These are phyloP conservation scores for Drosophila koepferae DNA, from an alignment of 2,888 invertebrate species.

Conservation along the genomic window DNA sequence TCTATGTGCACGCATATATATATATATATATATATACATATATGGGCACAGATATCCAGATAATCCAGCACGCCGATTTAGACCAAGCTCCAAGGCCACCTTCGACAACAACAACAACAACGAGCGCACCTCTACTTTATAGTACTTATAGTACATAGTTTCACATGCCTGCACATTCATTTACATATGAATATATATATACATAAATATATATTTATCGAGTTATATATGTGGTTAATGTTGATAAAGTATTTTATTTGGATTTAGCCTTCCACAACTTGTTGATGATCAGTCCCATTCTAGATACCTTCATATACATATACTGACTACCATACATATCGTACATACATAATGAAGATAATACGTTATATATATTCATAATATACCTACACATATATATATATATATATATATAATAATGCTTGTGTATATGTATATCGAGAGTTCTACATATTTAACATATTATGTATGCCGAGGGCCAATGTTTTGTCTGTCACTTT, in stretches of 20 bases:
- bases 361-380: slow-evolving; percentile 6
- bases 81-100: slow-evolving; percentile 74
- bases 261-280: slow-evolving; percentile 51
- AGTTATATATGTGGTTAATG: slow-evolving; percentile 13
- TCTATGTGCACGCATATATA: slow-evolving; percentile 2
- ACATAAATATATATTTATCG: neutral
- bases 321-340: slow-evolving; percentile 35
- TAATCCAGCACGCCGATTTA: slow-evolving; percentile 48
- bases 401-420: slow-evolving; percentile 26
- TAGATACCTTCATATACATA: slow-evolving; percentile 27
- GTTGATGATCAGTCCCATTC: slow-evolving; percentile 60
- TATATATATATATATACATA: slow-evolving; percentile 1
- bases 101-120: slow-evolving; percentile 25
- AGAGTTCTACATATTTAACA: slow-evolving; percentile 24
- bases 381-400: slow-evolving; percentile 16
- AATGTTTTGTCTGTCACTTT: slow-evolving; percentile 57
- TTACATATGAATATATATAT: neutral
- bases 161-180: slow-evolving; percentile 21
- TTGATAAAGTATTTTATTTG: slow-evolving; percentile 43
- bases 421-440: slow-evolving; percentile 26
- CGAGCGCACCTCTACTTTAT: slow-evolving; percentile 46
- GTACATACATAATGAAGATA: slow-evolving; percentile 28
- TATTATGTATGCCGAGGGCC: slow-evolving; percentile 49
- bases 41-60: slow-evolving; percentile 12
- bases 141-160: slow-evolving; percentile 28